Evolutionary conservation across 1,140 invertebrate species (phyloP).

Genomic region (Scaptomyza pallida): DNA sequence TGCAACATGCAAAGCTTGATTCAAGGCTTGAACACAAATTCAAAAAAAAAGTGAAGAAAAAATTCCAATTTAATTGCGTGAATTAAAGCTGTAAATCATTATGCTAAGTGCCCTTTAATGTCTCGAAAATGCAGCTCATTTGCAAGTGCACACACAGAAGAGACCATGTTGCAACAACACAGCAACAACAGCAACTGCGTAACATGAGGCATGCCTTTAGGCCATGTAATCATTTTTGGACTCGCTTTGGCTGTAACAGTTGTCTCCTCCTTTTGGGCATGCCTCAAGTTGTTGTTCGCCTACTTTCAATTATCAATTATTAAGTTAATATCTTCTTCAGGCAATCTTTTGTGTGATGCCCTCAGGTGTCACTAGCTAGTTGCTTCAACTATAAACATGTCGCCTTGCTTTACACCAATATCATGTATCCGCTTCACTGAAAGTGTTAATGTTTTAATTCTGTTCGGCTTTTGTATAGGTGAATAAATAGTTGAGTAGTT

Average conservation of each 20-base stretch:
- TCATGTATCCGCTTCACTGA: constrained; percentile 3
- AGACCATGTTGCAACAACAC: constrained; percentile 5
- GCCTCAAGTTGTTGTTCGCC: constrained; percentile 23
- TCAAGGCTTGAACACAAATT: not conserved
- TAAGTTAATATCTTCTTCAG: constrained; percentile 77
- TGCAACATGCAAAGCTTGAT: not conserved
- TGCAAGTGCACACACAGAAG: constrained; percentile 58
- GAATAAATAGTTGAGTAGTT: no score
- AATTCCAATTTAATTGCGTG: constrained; percentile 82
- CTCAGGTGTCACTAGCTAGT: constrained; percentile 42
- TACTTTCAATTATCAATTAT: constrained; percentile 81
- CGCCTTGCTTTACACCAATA: not conserved
- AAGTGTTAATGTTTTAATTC: constrained; percentile 75
- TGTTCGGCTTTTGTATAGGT: not conserved
- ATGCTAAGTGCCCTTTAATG: constrained; percentile 83
- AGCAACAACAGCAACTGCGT: constrained; percentile 31
- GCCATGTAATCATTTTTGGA: constrained; percentile 65
- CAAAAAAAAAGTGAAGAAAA: constrained; percentile 37
- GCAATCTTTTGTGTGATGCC: not conserved
- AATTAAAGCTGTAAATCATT: constrained; percentile 83
- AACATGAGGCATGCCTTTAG: constrained; percentile 52
- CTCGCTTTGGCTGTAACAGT: constrained; percentile 15
- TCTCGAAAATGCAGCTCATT: constrained; percentile 79
- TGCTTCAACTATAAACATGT: not conserved
- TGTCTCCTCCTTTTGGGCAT: constrained; percentile 40